Conservation (phyloP, 2,797 vertebrate species). For the Myripristis murdjan region DNA sequence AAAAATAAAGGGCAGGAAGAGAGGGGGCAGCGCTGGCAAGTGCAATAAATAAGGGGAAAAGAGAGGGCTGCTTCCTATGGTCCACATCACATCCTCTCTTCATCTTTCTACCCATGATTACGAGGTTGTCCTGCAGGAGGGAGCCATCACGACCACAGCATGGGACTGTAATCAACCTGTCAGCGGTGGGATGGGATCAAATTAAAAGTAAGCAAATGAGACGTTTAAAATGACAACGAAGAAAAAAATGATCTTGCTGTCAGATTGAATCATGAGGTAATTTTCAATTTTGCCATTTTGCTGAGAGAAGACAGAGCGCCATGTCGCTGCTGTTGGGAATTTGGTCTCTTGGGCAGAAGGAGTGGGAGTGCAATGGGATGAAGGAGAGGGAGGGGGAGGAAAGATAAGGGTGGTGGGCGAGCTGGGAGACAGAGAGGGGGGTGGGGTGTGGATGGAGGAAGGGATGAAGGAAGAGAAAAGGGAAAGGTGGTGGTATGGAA, state of each 20-base stretch:
- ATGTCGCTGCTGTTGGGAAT: background rate
- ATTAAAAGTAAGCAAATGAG: slow-evolving; percentile 36
- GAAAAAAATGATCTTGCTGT: slow-evolving; percentile 20
- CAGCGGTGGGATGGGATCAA: slow-evolving; percentile 27
- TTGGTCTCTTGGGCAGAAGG: background rate
- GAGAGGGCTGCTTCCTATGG: slow-evolving; percentile 33
- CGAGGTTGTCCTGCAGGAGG: slow-evolving; percentile 23
- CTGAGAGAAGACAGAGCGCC: background rate
- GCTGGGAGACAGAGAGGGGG: background rate
- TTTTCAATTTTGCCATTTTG: slow-evolving; percentile 7
- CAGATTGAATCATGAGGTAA: slow-evolving; percentile 1
- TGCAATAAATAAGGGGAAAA: background rate
- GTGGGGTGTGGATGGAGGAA: background rate
- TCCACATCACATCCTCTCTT: slow-evolving; percentile 58
- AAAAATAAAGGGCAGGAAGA: slow-evolving; percentile 45
- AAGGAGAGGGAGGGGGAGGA: background rate
- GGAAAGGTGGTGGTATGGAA: background rate
- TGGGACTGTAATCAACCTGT: slow-evolving; percentile 68
- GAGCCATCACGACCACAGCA: slow-evolving; percentile 21
- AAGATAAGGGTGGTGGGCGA: background rate
- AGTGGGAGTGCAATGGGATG: too few relatives aligned
- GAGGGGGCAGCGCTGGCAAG: slow-evolving; percentile 9
- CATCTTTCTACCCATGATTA: slow-evolving; percentile 39
- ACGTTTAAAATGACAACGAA: slow-evolving; percentile 18
- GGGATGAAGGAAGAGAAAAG: background rate